phyloP scores from a whole-genome alignment of 2,797 vertebrate species.

The Prionace glauca region DNA sequence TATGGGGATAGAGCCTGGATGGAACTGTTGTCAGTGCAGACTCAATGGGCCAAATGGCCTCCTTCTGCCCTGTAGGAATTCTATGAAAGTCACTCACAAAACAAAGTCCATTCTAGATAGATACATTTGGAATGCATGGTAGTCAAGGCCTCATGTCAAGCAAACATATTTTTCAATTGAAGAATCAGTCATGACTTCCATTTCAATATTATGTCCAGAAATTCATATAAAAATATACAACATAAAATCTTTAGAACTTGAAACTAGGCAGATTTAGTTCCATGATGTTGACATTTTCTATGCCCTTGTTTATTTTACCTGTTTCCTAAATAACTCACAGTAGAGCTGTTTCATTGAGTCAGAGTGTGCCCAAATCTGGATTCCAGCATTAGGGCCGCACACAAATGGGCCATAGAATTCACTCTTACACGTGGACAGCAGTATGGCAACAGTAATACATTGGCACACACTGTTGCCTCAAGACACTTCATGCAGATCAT shows the following conservation, averaged over 20 bases:
- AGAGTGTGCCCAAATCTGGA: not conserved
- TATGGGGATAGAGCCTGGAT: too few relatives aligned
- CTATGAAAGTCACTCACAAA: not conserved
- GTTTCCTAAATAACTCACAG: not conserved
- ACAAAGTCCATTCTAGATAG: not conserved
- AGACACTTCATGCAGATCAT: not conserved
- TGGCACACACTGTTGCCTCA: too few relatives aligned
- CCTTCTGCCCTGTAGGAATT: too few relatives aligned
- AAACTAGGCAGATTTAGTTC: not conserved
- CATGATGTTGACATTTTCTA: not conserved
- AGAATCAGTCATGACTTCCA: not conserved
- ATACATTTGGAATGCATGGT: not conserved
- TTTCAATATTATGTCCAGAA: not conserved
- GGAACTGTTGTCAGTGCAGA: too few relatives aligned
- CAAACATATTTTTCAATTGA: not conserved
- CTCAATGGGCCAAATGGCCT: too few relatives aligned
- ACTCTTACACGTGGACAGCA: not conserved
- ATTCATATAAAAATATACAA: not conserved
- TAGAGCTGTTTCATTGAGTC: not conserved
- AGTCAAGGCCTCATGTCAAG: not conserved
- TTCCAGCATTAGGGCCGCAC: not conserved
- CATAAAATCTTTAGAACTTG: not conserved
- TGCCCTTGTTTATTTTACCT: not conserved
- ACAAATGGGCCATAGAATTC: not conserved
- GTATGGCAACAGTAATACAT: not conserved